These are phyloP conservation scores for Daboia siamensis DNA, from an alignment of 2,113 vertebrate species.

Conservation along the genomic window DNA sequence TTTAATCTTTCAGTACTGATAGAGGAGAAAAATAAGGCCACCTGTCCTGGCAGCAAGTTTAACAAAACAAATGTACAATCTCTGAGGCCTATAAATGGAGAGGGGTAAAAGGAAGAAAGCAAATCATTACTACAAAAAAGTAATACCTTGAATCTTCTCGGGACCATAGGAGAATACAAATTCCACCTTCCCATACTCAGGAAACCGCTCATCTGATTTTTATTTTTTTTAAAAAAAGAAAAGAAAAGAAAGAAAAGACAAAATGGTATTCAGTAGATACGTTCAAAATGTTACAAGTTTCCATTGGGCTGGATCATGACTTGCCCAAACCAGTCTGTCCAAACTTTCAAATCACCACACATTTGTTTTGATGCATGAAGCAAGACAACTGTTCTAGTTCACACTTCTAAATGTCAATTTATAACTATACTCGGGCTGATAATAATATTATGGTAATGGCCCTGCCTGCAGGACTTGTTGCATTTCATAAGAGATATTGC, in stretches of 20 bases:
- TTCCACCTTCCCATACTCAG: conserved; percentile 96
- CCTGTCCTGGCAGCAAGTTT: background rate
- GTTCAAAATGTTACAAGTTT: background rate
- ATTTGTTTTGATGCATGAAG: background rate
- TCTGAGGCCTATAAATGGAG: background rate
- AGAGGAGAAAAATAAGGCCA: background rate
- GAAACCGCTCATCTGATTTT: conserved; percentile 89
- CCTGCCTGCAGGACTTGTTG: background rate
- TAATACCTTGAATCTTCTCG: conserved; percentile 93
- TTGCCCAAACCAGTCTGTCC: background rate
- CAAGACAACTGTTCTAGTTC: background rate
- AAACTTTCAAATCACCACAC: background rate
- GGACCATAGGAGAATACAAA: conserved; percentile 97
- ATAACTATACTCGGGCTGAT: background rate
- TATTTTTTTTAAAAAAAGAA: conserved; percentile 32
- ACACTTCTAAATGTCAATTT: background rate
- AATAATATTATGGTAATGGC: background rate
- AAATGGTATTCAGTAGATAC: background rate
- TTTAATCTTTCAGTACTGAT: background rate
- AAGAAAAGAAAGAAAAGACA: background rate
- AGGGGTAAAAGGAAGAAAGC: background rate
- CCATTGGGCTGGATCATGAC: background rate
- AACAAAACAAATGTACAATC: rapidly evolving
- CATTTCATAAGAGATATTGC: background rate
- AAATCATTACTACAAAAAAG: background rate